Evolutionary conservation across 2,113 vertebrate species (phyloP).

Genomic region (Thermophis baileyi): DNA sequence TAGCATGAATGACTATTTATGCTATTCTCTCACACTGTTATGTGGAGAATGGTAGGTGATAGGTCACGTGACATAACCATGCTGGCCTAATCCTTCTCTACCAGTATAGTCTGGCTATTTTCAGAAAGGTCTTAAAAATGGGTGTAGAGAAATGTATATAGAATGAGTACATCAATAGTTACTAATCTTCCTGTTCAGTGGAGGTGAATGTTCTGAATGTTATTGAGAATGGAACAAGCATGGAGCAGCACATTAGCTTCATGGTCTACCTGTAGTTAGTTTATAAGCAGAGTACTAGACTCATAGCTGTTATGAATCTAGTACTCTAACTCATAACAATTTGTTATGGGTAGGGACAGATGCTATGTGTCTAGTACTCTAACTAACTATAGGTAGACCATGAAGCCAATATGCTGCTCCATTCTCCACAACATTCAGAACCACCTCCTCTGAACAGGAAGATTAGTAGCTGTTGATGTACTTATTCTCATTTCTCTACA

Average conservation of each 20-base stretch:
- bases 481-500: neutral
- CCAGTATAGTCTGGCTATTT: neutral
- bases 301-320: neutral
- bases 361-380: neutral
- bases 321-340: no score
- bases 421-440: neutral
- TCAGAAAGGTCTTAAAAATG: neutral
- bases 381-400: neutral
- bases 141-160: neutral
- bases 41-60: neutral
- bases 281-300: neutral
- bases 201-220: neutral
- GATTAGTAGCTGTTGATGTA: neutral
- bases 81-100: neutral
- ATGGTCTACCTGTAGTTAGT: neutral
- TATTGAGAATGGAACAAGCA: neutral
- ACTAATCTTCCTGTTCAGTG: neutral
- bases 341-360: no score
- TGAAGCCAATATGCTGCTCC: neutral
- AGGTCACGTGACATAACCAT: neutral
- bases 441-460: neutral
- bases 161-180: neutral
- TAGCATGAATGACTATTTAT: neutral
- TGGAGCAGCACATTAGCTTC: neutral
- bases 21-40: neutral